phyloP scores from a whole-genome alignment of 2,113 vertebrate species.

The Chaetorhynchus papuensis region DNA sequence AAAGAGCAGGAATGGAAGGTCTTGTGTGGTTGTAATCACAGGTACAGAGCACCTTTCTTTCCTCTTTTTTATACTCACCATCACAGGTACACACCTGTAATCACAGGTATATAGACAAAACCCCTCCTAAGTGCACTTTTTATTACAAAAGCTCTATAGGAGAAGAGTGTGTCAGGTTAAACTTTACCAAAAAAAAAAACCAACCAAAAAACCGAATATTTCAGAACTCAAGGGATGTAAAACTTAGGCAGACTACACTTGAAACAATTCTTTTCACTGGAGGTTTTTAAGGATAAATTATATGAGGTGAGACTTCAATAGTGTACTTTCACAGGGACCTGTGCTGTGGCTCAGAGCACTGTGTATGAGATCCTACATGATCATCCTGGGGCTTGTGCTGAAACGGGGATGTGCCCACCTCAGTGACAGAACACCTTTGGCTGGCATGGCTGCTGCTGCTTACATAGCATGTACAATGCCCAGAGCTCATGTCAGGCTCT shows the following conservation, averaged over 20 bases:
- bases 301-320: not conserved
- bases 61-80: not conserved
- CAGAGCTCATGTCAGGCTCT: not conserved
- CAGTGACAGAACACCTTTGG: not conserved
- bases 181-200: not conserved
- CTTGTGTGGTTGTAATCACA: not conserved
- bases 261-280: not conserved
- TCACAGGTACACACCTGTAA: not conserved
- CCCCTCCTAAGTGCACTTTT: not conserved
- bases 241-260: not conserved
- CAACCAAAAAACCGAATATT: not conserved
- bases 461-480: too few relatives aligned
- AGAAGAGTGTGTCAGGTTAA: not conserved
- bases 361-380: fast-evolving
- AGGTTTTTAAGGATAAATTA: not conserved
- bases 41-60: not conserved
- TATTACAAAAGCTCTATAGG: not conserved
- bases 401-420: too few relatives aligned
- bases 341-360: not conserved
- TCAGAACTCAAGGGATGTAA: not conserved
- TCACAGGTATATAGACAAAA: not conserved
- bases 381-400: fast-evolving
- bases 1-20: not conserved
- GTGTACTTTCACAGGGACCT: not conserved
- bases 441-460: not conserved